phyloP scores from a whole-genome alignment of 2,888 invertebrate species.

The Nasonia oneida region DNA sequence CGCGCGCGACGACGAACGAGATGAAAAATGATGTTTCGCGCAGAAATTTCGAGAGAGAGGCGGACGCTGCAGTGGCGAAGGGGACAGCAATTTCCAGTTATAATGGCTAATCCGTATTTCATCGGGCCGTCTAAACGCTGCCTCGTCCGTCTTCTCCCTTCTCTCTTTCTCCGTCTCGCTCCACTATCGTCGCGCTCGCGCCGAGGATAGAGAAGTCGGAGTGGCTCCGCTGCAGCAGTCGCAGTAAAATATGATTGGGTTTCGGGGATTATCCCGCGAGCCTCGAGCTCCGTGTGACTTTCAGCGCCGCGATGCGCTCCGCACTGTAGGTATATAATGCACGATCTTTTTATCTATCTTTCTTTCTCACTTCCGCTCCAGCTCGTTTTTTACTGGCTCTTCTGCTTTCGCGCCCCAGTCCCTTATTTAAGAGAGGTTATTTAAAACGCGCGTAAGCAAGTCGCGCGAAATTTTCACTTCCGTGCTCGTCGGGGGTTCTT shows the following conservation, averaged over 20 bases:
- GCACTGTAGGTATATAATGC: background rate
- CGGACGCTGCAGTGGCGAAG: conserved; percentile 51
- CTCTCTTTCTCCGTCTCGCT: conserved; percentile 61
- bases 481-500: background rate
- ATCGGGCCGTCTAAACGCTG: conserved; percentile 69
- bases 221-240: conserved; percentile 68
- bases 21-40: conserved; percentile 63
- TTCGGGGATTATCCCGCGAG: conserved; percentile 77
- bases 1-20: conserved; percentile 12
- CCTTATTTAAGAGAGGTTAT: conserved; percentile 59
- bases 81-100: conserved; percentile 77
- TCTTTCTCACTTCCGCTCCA: background rate
- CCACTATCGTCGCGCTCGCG: conserved; percentile 26
- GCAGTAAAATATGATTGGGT: conserved; percentile 79
- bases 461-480: conserved; percentile 54
- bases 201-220: conserved; percentile 75
- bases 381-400: background rate
- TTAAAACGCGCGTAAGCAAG: conserved; percentile 56
- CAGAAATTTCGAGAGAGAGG: conserved; percentile 64
- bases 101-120: conserved; percentile 79
- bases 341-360: conserved; percentile 28
- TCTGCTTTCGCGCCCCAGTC: background rate
- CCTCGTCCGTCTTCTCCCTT: conserved; percentile 72
- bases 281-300: conserved; percentile 72
- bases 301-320: background rate